Evolutionary conservation across 2,888 invertebrate genomes (phyloP), one percentile per base, ranked within the genome.

Genomic region (Drymonia ruficornis): DNA sequence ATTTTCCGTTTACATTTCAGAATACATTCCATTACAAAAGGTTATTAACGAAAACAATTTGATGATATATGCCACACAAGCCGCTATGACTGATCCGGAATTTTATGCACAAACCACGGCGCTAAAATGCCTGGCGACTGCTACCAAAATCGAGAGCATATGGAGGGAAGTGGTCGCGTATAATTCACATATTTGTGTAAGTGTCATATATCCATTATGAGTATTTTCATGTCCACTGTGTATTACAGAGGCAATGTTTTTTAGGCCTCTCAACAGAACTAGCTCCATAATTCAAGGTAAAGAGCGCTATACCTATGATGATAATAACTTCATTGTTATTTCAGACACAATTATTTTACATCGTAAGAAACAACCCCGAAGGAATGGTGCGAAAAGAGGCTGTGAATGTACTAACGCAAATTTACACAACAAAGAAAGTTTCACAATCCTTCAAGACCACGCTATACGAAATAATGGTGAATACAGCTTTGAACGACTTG

Each of bases 301-400:
- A n/a, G n/a, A 23, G 3, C 23, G 3, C 23, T 23, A 23, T 23
- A 23, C 29, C 6, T 1, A 29, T 29, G 9, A 9, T 29, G 29
- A 11, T 9, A 31, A 31, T 31, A 8, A 31, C 11, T 9, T 31
- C 11, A 31, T 31, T 16, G 16, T 43, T 18, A n/a, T 79, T 78
- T 51, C 72, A 93, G 92, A 79, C 80, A 49, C 86, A 89, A 70
- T 86, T 94, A 53, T 85, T 95, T 38, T 79, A 84, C 54, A 87
- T 95, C 34, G 72, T 96, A 3, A 88, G 87, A 45, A 86, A 93
- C 38, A 95, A 96, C 72, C 93, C 94, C 13, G 96, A 96, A 81
- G 96, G 95, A 8, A 93, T 96, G 58, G 96, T 96, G 0, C 89
- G 96, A 49, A 93, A 93, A 48, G 95, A 96, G 83, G 95, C 95